These are phyloP conservation scores for Bungarus multicinctus DNA, from an alignment of 2,113 vertebrate species.

Conservation along the genomic window DNA sequence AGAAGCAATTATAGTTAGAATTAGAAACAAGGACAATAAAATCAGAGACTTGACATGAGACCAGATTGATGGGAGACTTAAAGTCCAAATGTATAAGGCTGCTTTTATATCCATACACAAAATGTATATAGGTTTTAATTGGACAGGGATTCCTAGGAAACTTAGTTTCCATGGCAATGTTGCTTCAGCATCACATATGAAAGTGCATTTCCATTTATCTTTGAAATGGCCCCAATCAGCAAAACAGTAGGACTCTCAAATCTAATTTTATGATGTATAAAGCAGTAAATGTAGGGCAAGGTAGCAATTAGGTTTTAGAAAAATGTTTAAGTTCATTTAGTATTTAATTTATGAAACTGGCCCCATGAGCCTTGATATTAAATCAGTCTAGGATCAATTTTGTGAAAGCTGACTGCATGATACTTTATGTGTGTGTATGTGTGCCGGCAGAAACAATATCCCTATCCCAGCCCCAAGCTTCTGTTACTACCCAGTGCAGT, in stretches of 20 bases:
- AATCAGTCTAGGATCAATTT: background rate
- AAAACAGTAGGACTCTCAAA: background rate
- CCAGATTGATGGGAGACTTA: background rate
- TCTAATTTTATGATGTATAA: background rate
- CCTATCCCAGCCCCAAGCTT: background rate
- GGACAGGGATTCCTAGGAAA: background rate
- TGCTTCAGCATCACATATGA: background rate
- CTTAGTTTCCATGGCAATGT: background rate
- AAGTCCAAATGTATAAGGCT: background rate
- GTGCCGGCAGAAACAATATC: background rate
- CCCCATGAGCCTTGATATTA: background rate
- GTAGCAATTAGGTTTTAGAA: background rate
- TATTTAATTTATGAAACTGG: background rate
- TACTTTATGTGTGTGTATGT: background rate
- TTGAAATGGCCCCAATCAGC: background rate
- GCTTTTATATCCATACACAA: background rate
- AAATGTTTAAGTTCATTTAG: background rate
- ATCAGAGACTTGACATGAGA: background rate
- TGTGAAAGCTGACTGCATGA: background rate
- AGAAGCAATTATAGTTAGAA: background rate
- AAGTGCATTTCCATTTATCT: background rate
- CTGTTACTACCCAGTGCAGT: background rate
- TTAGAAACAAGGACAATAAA: background rate
- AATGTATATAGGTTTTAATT: background rate
- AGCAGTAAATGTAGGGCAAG: background rate